Conservation (phyloP, 2,797 vertebrate species). For the Schizothorax lantsangensis region DNA sequence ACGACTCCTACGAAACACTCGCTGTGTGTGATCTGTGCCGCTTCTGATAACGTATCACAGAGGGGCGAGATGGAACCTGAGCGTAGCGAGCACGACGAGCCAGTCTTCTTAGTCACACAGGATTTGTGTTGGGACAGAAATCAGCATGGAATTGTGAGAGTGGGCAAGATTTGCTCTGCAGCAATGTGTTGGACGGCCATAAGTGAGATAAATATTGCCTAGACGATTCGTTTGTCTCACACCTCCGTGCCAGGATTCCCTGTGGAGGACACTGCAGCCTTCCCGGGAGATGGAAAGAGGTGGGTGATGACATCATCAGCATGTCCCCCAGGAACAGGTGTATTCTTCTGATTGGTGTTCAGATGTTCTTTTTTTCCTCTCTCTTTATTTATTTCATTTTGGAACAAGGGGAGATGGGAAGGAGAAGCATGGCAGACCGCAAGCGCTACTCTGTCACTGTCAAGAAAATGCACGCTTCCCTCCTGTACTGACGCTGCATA, state of each 20-base stretch:
- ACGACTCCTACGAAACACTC: conserved; percentile 38
- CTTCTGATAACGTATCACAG: conserved; percentile 23
- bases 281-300: conserved; percentile 52
- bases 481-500: conserved; percentile 62
- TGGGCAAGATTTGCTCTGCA: conserved; percentile 53
- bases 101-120: conserved; percentile 52
- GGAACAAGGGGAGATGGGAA: conserved; percentile 25
- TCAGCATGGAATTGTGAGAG: conserved; percentile 46
- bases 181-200: conserved; percentile 59
- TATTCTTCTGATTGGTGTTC: conserved; percentile 54
- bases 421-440: conserved; percentile 41
- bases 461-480: conserved; percentile 53
- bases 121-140: conserved; percentile 54
- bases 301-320: conserved; percentile 60
- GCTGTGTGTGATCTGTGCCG: conserved; percentile 24
- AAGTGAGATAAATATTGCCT: conserved; percentile 65
- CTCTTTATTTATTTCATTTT: conserved; percentile 39
- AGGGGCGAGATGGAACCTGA: conserved; percentile 35
- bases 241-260: conserved; percentile 48
- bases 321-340: conserved; percentile 57
- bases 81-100: conserved; percentile 11
- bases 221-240: conserved; percentile 51
- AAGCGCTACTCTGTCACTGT: conserved; percentile 62
- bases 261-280: conserved; percentile 40
- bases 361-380: conserved; percentile 17